Percentiles rank a stretch among this genome's conserved stretches.
These are phyloP conservation scores for Chromoteleia sp. DNA, from an alignment of 2,888 invertebrate genomes.

Conservation along the genomic window DNA sequence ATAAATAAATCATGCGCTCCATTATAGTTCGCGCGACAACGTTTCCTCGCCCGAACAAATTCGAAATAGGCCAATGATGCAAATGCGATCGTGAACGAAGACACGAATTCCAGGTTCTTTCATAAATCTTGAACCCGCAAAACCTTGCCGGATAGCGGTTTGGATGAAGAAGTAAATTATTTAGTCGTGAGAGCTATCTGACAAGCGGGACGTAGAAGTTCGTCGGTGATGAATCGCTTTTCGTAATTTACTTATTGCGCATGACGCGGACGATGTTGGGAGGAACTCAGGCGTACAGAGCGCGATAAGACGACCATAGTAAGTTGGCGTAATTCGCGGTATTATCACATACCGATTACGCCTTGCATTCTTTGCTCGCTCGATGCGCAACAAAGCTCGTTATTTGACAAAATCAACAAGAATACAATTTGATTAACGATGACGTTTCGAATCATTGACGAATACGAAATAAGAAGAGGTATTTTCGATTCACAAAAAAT, in stretches of 20 bases:
- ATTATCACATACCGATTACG: slow-evolving; percentile 36
- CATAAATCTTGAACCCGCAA: slow-evolving; percentile 63
- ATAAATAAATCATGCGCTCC: slow-evolving; percentile 8
- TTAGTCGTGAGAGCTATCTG: slow-evolving; percentile 69
- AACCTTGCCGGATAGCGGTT: slow-evolving; percentile 61
- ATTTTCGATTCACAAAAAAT: no score
- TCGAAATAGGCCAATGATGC: slow-evolving; percentile 59
- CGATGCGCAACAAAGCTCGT: no score
- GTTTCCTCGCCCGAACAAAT: slow-evolving; percentile 12
- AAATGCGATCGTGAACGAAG: slow-evolving; percentile 47
- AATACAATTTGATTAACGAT: no score
- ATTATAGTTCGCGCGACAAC: slow-evolving; percentile 26
- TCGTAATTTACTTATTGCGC: slow-evolving; percentile 71
- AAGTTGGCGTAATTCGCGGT: slow-evolving; percentile 55
- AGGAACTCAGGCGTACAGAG: slow-evolving; percentile 57
- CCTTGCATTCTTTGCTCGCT: slow-evolving; percentile 19
- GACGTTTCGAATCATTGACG: no score
- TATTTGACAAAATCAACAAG: no score
- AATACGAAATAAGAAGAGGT: no score
- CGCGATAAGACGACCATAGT: slow-evolving; percentile 58
- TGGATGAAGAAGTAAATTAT: slow-evolving; percentile 71
- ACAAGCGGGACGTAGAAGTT: slow-evolving; percentile 69
- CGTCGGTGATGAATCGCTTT: slow-evolving; percentile 70
- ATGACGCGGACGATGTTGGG: slow-evolving; percentile 68
- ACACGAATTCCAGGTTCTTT: slow-evolving; percentile 58